Evolutionary conservation across 2,888 invertebrate genomes (phyloP), one percentile per base, ranked within the genome.

Genomic region (Bombyx huttoni): DNA sequence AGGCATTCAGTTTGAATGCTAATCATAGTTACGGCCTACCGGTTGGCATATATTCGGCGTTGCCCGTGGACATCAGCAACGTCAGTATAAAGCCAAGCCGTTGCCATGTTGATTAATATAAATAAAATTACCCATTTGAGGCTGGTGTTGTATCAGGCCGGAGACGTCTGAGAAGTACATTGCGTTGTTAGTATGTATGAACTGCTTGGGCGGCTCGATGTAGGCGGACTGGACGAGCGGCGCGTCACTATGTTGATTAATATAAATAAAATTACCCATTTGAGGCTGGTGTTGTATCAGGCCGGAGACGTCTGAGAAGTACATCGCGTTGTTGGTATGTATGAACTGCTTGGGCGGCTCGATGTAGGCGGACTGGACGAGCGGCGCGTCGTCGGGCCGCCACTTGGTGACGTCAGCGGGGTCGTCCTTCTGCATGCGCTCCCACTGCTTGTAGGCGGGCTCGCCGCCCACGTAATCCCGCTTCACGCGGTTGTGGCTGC

Each of bases 381-480:
- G 61, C 5, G 73, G 58, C 51, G 64, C 56, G 49, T 68, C 67
- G 34, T 70, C 65, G 0, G 52, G 49, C 0, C 58, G 64, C 70
- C 64, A 76, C 55, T 64, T 68, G 34, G 60, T 62, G 34, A 57
- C 64, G 33, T 61, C 69, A 54, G 49, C 65, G 61, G 9, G 64
- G 10, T 77, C 76, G 49, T 78, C 59, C 54, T 80, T 81, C 63
- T 85, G 81, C 58, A 87, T 58, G 13, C 85, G 61, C 57, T 87
- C 87, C 7, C 80, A 81, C 58, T 80, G 85, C 53, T 84, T 85
- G 72, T 88, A 88, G 0, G 85, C 67, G 0, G 87, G 87, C 61
- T 88, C 88, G 34, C 87, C 87, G 58, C 88, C 88, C 8, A 86
- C 64, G 64, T 86, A 87, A 61, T 82, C 83, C 13, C 86, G 81